Base-by-base conservation (phyloP, 2,888 invertebrate genomes). In the Taenaris catops region DNA sequence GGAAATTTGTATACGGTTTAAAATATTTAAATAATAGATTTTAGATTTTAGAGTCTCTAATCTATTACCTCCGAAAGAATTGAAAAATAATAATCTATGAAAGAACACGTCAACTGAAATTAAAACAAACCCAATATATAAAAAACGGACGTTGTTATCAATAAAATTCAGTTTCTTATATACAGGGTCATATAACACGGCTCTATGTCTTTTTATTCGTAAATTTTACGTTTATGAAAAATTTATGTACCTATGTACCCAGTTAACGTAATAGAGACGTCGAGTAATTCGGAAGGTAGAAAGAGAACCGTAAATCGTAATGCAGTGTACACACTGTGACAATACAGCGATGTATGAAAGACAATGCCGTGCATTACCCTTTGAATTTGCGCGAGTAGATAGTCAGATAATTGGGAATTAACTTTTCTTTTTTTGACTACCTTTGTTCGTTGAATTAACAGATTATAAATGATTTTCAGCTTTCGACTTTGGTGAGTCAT, bases 341-440 rank as follows among this genome's bases (percentile, higher is more conserved):
- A 75, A 76, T 66, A 67, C 72, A 68, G 61, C 69, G 64, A 67
- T 63, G 72, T 75, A 80, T 58, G 53, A 53, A 56, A 72, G 70
- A 84, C 83, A 84, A 84, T 76, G 60, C 71, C 63, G 49, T 61
- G 67, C 67, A 73, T 73, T 74, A 73, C 71, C 76, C 74, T 73
- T 76, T 78, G 80, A 74, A 73, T 72, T 71, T 73, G 78, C 78
- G 75, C 81, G 78, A 79, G 81, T 76, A 79, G 75, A 79, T 76
- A 72, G 69, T 4, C 67, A 73, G 80, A 81, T 83, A 81, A 79
- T 76, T 68, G 66, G 64, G 65, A 70, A 63, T 63, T 53, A 14
- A 49, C 50, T 57, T 69, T 69, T 66, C 75, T 74, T 76, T 70
- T 76, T 78, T 49, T 34, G 24, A 44, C 36, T 27, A 29, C 29